Evolutionary conservation across 2,888 invertebrate genomes (phyloP), one percentile per base, ranked within the genome.

Genomic region (Dryocosmus kuriphilus): DNA sequence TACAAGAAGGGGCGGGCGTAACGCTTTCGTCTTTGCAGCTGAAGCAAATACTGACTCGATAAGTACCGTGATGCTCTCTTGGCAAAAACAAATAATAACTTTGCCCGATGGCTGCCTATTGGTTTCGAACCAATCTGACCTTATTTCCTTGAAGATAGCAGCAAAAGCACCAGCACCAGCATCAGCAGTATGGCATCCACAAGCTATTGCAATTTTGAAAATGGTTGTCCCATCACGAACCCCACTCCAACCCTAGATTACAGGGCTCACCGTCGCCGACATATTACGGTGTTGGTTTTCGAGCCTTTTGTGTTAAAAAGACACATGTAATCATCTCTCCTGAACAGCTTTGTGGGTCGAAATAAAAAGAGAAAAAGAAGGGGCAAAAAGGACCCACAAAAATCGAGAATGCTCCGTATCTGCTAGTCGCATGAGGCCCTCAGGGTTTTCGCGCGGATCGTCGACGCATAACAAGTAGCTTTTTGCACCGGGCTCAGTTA

Each of bases 261-360:
- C 91, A 91, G 91, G 91, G 91, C 91, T 87, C 89, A 86, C 84
- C 80, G 79, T 82, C 82, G 83, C 89, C 90, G 88, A 88, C 91
- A 90, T 89, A 91, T 91, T 91, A 90, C 91, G 90, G 91, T 91
- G 91, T 91, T 91, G 91, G 91, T 91, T 91, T 91, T 91, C 91
- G 91, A 91, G 91, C 91, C 91, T 91, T 91, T 91, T 91, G 91
- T 90, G 91, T 91, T 91, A 91, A 91, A 91, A 91, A 91, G 91
- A 91, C 90, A 89, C 90, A 88, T 90, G 88, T 90, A 91, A 91
- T 91, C 91, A 91, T 90, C 86, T 81, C 83, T 83, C 77, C 81
- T 80, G 77, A 83, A 78, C 78, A 75, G 77, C 80, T 77, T 79
- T 79, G 77, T 76, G 77, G 77, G 77, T 77, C 77, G 67, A 22